A percentile compares a stretch with the other conserved stretches of the same genome.
These are phyloP conservation scores for Gonocerus acuteangulatus DNA, from an alignment of 2,888 invertebrate species.

Conservation along the genomic window DNA sequence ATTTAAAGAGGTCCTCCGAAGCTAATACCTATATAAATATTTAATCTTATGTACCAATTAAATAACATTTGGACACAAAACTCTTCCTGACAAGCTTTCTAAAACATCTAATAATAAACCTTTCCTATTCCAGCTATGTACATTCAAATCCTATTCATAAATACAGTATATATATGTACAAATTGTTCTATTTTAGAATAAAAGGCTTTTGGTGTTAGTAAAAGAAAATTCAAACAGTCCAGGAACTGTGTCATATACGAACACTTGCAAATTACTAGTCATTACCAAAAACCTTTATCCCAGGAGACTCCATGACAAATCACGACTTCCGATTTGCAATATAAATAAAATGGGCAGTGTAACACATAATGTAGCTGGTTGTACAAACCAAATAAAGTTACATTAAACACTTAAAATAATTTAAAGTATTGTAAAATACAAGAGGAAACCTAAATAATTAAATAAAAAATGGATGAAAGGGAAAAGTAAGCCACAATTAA, in stretches of 20 bases:
- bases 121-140: conserved; percentile 32
- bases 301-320: too few species aligned
- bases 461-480: too few species aligned
- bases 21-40: not conserved
- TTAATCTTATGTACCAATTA: not conserved
- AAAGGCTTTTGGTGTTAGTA: conserved; percentile 27
- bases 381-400: conserved; percentile 24
- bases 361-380: conserved; percentile 31
- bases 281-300: conserved; percentile 20
- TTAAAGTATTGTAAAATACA: too few species aligned
- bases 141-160: conserved; percentile 29
- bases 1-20: conserved; percentile 5
- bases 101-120: conserved; percentile 25
- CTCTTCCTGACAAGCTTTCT: conserved; percentile 1
- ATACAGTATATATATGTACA: conserved; percentile 31
- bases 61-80: conserved; percentile 19
- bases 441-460: too few species aligned
- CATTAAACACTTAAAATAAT: too few species aligned
- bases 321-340: too few species aligned
- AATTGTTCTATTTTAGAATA: conserved; percentile 16
- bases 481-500: too few species aligned
- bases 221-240: conserved; percentile 1
- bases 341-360: conserved; percentile 28
- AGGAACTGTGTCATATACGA: not conserved
- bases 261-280: too few species aligned